Conservation (phyloP, 2,113 vertebrate genomes). For the Rallus limicola region DNA sequence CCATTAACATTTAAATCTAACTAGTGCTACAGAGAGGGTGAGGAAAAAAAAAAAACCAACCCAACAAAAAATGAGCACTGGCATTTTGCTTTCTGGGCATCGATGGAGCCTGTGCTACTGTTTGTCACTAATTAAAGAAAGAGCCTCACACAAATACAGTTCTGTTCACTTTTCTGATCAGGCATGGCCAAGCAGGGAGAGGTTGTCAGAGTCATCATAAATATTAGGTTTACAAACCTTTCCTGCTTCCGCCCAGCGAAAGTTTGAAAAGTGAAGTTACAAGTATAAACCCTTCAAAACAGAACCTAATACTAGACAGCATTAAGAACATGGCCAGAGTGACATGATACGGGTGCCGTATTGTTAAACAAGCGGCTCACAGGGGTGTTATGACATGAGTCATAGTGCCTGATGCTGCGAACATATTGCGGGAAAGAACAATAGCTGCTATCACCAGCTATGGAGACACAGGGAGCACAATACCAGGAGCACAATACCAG, state of each 20-base stretch:
- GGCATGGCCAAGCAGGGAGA: background rate
- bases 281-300: conserved; percentile 29
- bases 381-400: conserved; percentile 44
- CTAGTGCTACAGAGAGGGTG: background rate
- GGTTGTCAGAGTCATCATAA: background rate
- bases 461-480: background rate
- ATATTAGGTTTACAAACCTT: background rate
- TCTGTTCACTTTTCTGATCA: background rate
- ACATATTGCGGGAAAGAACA: conserved; percentile 34
- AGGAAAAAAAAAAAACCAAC: background rate
- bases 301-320: conserved; percentile 47
- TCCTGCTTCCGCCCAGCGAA: background rate
- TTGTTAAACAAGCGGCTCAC: conserved; percentile 52
- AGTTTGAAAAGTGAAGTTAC: background rate
- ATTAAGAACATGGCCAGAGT: conserved; percentile 1
- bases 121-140: background rate
- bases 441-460: conserved; percentile 30
- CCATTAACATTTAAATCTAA: background rate
- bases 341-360: background rate
- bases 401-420: conserved; percentile 2
- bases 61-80: background rate
- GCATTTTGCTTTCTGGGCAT: background rate
- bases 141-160: background rate
- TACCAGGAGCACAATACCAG: background rate
- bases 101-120: background rate